A percentile compares a stretch with the other conserved stretches of the same genome.
These are phyloP conservation scores for Varanus salvator DNA, from an alignment of 2,113 vertebrate species.

Conservation along the genomic window DNA sequence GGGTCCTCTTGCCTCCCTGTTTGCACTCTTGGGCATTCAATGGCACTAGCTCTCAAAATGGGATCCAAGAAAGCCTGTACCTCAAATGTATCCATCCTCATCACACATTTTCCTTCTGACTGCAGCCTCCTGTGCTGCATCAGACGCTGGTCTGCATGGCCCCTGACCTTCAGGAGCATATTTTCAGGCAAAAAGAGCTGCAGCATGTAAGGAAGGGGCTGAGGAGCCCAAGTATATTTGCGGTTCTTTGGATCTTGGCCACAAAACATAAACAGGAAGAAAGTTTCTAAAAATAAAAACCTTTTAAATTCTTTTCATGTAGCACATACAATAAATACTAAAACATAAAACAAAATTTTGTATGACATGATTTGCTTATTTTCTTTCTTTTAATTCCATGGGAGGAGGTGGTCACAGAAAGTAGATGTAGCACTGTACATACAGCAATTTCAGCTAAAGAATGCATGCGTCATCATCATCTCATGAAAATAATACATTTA, in stretches of 20 bases:
- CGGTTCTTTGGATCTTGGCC: neutral
- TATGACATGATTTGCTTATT: neutral
- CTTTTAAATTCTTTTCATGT: conserved; percentile 6
- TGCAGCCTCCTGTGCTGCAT: neutral
- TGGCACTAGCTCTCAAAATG: neutral
- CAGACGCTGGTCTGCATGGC: neutral
- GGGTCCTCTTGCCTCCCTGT: neutral
- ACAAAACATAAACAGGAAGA: neutral
- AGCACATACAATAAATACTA: neutral
- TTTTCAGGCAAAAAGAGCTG: neutral
- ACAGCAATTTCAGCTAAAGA: conserved; percentile 36
- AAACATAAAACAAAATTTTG: neutral
- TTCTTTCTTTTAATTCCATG: conserved; percentile 5
- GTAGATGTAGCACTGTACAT: neutral
- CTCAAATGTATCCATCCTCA: neutral
- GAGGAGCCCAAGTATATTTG: neutral
- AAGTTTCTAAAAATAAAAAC: no score
- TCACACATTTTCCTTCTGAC: neutral
- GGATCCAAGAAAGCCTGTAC: neutral
- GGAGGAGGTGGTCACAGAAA: conserved; percentile 38
- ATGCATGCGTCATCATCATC: neutral
- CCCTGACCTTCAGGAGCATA: neutral
- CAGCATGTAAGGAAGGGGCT: neutral
- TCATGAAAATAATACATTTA: conserved; percentile 16
- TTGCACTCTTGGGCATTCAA: neutral